These are phyloP conservation scores for Holacanthus passer DNA, from an alignment of 2,113 vertebrate genomes.

Conservation along the genomic window DNA sequence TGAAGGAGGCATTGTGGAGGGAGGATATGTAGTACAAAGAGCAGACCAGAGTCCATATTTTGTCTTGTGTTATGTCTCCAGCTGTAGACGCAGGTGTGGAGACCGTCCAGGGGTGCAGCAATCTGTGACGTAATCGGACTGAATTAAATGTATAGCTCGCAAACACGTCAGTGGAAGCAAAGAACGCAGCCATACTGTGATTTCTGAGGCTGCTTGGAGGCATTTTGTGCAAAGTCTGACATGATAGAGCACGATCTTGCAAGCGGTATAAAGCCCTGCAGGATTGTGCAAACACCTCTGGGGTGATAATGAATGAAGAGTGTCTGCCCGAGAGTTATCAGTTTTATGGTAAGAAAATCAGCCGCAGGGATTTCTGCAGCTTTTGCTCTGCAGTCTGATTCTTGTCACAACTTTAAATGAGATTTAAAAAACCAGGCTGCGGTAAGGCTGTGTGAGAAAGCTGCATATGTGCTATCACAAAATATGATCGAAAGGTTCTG, in stretches of 20 bases:
- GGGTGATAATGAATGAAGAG: slow-evolving; percentile 34
- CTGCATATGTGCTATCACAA: background rate
- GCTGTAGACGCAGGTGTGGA: slow-evolving; percentile 38
- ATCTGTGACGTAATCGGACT: slow-evolving; percentile 5
- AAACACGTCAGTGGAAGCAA: slow-evolving; percentile 9
- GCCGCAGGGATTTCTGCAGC: slow-evolving; percentile 6
- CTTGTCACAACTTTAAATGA: slow-evolving; percentile 2
- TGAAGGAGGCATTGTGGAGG: background rate
- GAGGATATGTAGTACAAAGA: background rate
- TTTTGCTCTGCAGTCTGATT: background rate
- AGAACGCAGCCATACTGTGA: background rate
- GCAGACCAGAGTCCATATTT: background rate
- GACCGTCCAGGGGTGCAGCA: slow-evolving; percentile 6
- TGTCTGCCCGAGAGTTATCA: slow-evolving; percentile 22
- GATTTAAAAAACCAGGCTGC: background rate
- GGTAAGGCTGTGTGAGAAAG: background rate
- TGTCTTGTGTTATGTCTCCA: slow-evolving; percentile 16
- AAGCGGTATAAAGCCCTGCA: slow-evolving; percentile 12
- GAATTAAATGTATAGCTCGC: slow-evolving; percentile 9
- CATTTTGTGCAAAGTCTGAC: slow-evolving; percentile 20
- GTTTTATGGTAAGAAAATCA: slow-evolving; percentile 14
- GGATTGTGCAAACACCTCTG: slow-evolving; percentile 22
- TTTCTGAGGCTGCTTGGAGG: slow-evolving; percentile 7
- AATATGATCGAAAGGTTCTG: background rate
- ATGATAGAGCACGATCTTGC: slow-evolving; percentile 10